Evolutionary conservation across 2,113 vertebrate genomes (phyloP).

Genomic region (Trematocara nigrifrons): DNA sequence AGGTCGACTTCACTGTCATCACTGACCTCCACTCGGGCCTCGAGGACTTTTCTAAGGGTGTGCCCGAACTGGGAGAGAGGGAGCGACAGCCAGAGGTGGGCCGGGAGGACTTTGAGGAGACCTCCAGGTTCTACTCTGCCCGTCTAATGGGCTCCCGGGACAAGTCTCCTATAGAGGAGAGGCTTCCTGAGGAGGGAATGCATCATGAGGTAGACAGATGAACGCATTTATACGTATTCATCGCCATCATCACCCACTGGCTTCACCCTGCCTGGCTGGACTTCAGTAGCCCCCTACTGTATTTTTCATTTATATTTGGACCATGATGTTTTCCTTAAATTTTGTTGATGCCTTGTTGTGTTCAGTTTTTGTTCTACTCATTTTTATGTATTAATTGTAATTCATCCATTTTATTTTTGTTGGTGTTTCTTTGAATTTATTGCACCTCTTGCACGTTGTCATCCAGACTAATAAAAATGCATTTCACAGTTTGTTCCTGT

Average conservation of each 20-base stretch:
- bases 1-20: conserved; percentile 90
- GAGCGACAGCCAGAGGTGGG: conserved; percentile 79
- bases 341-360: neutral
- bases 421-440: neutral
- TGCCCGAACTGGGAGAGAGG: conserved; percentile 74
- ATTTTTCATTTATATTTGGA: neutral
- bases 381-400: neutral
- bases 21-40: conserved; percentile 83
- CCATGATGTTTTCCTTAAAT: neutral
- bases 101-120: conserved; percentile 77
- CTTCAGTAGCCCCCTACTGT: neutral
- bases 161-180: conserved; percentile 65
- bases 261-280: conserved; percentile 20
- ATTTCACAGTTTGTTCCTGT: neutral
- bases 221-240: neutral
- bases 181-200: conserved; percentile 42
- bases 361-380: neutral
- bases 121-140: conserved; percentile 67
- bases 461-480: neutral
- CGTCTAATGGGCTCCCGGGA: conserved; percentile 64
- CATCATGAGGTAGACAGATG: conserved; percentile 66
- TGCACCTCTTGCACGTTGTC: neutral
- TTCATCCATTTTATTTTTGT: neutral
- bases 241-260: conserved; percentile 15
- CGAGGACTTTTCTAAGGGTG: conserved; percentile 83